These are phyloP conservation scores for Hemitrygon akajei DNA, from an alignment of 2,797 vertebrate genomes.

Conservation along the genomic window DNA sequence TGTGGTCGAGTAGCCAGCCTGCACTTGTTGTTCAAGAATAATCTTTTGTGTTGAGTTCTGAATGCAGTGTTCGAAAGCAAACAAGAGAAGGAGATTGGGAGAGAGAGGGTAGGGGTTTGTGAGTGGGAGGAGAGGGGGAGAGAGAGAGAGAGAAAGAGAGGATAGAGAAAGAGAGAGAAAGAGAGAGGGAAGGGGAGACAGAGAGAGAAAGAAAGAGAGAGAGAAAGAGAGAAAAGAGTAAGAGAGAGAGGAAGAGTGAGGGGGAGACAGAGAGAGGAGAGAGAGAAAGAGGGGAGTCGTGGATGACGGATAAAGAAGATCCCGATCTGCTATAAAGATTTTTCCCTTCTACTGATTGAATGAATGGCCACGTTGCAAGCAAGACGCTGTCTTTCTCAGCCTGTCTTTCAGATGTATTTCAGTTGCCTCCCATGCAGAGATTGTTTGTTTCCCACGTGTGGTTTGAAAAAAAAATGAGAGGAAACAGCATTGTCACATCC, in stretches of 20 bases:
- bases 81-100: neutral
- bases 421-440: constrained; percentile 3
- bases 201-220: too few species aligned
- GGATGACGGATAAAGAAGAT: neutral
- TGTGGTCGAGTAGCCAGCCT: neutral
- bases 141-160: too few species aligned
- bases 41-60: neutral
- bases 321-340: neutral
- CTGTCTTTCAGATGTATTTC: constrained; percentile 27
- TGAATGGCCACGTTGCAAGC: neutral
- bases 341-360: neutral
- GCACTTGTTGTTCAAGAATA: neutral
- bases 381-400: constrained; percentile 12
- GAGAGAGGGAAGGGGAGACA: too few species aligned
- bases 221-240: too few species aligned
- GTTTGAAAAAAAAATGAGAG: constrained; percentile 41
- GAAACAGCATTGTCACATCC: constrained; percentile 29
- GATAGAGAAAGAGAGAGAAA: too few species aligned
- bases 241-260: too few species aligned
- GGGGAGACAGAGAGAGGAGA: too few species aligned
- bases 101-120: too few species aligned
- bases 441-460: constrained; percentile 42
- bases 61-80: neutral
- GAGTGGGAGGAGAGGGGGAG: too few species aligned
- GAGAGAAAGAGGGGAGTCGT: too few species aligned